Base-by-base conservation (phyloP, 1,140 invertebrate species). In the Drosophila tropicalis region DNA sequence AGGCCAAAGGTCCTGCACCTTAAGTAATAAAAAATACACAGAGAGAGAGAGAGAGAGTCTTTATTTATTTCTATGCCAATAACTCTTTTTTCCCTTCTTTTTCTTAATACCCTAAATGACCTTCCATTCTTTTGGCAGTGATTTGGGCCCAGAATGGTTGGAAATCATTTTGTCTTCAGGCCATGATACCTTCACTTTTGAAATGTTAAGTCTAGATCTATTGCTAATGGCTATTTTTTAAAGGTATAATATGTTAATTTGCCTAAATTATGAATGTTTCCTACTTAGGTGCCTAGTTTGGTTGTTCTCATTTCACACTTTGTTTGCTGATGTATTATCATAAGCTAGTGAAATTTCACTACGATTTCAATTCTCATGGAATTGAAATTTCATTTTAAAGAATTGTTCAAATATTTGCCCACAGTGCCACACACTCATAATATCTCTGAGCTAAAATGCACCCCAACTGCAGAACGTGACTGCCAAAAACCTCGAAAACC, bases 401-500 rank as follows among this genome's bases (percentile, higher is more conserved):
- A 76, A 76, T 76, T 76, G 58, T 76, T 76, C 66, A 76, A 66
- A 60, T 44, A 54, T 56, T 70, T 76, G 66, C 76, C 63, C 62
- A 76, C 72, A 76, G 76, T 76, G 76, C 55, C 55, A 36, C 67
- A 36, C 67, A 76, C 61, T 61, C 72, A 55, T 41, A 63, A 69
- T 39, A 72, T 63, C 61, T 64, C 65, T 41, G 47, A 10, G 32
- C 29, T 39, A 36, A 36, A 77, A 62, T 77, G 73, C 73, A 76
- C 58, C 12, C 34, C 25, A 44, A 47, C 75, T 77, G 75, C 69
- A 76, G 67, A 75, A 77, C 75, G 75, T 77, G 75, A 77, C 75
- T 77, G 73, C 68, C 75, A 77, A 77, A 77, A 76, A 67, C 58
- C 71, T 66, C 41, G 29, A 56, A 34, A 41, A 40, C 51, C 55